Conservation (phyloP, 2,888 invertebrate species). For the Myathropa florea region DNA sequence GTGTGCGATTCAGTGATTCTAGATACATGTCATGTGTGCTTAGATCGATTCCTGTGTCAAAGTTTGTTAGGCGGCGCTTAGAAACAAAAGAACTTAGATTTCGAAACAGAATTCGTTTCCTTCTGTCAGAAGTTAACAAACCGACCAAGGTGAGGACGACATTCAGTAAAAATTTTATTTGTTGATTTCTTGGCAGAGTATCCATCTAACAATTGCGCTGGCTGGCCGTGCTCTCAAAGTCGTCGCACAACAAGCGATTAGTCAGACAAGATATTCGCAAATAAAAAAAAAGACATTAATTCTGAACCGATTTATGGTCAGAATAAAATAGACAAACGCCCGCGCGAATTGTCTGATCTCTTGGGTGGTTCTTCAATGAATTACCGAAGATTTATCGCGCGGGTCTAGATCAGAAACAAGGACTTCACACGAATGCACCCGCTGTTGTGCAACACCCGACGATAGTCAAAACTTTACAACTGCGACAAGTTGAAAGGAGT, state of each 20-base stretch:
- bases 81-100: too few relatives aligned
- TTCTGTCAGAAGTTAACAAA: slow-evolving; percentile 33
- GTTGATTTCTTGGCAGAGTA: slow-evolving; percentile 17
- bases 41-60: too few relatives aligned
- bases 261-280: neutral
- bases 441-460: neutral
- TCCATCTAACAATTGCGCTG: slow-evolving; percentile 19
- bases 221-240: slow-evolving; percentile 9
- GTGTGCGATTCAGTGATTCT: too few relatives aligned
- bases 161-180: slow-evolving; percentile 20
- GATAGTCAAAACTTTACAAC: neutral
- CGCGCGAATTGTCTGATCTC: neutral
- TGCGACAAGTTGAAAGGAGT: neutral
- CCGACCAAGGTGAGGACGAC: slow-evolving; percentile 40
- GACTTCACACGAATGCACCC: neutral
- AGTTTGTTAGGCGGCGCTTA: too few relatives aligned
- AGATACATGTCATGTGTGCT: too few relatives aligned
- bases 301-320: neutral
- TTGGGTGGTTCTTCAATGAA: neutral
- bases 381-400: neutral
- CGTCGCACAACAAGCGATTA: neutral
- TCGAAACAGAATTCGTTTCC: slow-evolving; percentile 16
- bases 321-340: neutral
- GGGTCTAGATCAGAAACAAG: neutral
- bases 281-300: neutral